Evolutionary conservation across 2,888 invertebrate species (phyloP), one percentile per base, ranked within the genome.

Genomic region (Drosophila neoperkinsi): DNA sequence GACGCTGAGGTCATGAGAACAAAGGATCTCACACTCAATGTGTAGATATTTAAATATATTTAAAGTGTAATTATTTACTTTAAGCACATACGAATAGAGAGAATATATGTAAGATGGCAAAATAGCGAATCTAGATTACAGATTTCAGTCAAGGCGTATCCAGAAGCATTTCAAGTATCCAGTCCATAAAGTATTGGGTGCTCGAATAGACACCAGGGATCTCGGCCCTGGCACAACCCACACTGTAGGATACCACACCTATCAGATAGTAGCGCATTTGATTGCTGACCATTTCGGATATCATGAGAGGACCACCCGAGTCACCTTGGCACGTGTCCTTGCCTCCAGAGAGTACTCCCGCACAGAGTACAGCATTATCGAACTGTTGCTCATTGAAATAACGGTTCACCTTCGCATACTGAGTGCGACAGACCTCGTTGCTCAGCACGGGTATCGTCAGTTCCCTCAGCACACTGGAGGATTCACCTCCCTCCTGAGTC

Each of bases 371-470:
- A 0, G 91, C 91, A 2, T 60, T 31, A 53, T 93, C 92, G 52
- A 93, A 93, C 77, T 93, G 93, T 59, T 91, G 78, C 3, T 78
- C 74, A 3, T 87, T 81, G 9, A 92, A 68, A 4, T 87, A 60
- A 25, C 88, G 91, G 1, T 85, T 88, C 25, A 88, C 71, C 4
- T 78, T 81, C 16, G 63, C 74, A 67, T 93, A 93, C 10, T 82
- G 79, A 3, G 93, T 84, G 49, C 93, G 93, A 84, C 98, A 98
- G 70, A 93, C 93, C 0, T 94, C 93, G 82, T 95, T 95, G 21
- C 93, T 92, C 1, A 96, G 94, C 0, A 97, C 95, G 0, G 97
- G 96, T 52, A 98, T 92, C 90, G 96, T 96, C 16, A 96, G 94
- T 61, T 96, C 95, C 89, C 95, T 95, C 4, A 98, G 94, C 4